phyloP scores from a whole-genome alignment of 2,888 invertebrate species.

The Venustoraphidia nigricollis region DNA sequence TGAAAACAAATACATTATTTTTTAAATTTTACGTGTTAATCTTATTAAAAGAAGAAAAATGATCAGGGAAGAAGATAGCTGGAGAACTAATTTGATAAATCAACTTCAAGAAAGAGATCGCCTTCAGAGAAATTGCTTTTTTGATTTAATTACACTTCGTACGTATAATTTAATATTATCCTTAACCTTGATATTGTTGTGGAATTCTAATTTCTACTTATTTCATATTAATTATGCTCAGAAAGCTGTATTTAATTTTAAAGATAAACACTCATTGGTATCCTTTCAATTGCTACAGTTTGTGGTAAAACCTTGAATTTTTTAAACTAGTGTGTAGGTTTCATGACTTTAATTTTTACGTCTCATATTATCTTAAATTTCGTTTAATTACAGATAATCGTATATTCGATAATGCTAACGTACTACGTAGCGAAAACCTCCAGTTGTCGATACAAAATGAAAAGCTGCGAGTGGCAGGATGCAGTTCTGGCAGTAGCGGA shows the following conservation, averaged over 20 bases:
- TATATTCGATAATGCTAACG: constrained; percentile 68
- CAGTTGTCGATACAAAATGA: constrained; percentile 77
- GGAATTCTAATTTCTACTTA: constrained; percentile 7
- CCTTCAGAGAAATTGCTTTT: constrained; percentile 57
- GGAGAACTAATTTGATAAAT: constrained; percentile 55
- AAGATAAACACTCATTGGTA: not conserved
- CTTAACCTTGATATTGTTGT: constrained; percentile 8
- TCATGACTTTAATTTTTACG: constrained; percentile 1
- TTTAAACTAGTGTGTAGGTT: not conserved
- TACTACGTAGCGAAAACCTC: constrained; percentile 67
- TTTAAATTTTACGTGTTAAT: not conserved
- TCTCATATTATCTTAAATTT: not conserved
- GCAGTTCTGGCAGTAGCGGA: constrained; percentile 20
- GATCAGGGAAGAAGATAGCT: constrained; percentile 29
- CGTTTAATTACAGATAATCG: constrained; percentile 52
- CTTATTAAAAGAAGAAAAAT: constrained; percentile 10
- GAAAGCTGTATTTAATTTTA: not conserved
- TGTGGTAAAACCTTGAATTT: not conserved
- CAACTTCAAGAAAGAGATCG: constrained; percentile 61
- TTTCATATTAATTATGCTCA: not conserved
- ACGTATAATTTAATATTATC: constrained; percentile 28
- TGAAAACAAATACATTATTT: too few relatives aligned
- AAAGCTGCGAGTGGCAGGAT: constrained; percentile 48
- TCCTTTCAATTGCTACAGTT: not conserved
- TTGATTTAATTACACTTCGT: constrained; percentile 70